phyloP scores from a whole-genome alignment of 2,888 invertebrate genomes.

The Malthinus seriepunctatus region DNA sequence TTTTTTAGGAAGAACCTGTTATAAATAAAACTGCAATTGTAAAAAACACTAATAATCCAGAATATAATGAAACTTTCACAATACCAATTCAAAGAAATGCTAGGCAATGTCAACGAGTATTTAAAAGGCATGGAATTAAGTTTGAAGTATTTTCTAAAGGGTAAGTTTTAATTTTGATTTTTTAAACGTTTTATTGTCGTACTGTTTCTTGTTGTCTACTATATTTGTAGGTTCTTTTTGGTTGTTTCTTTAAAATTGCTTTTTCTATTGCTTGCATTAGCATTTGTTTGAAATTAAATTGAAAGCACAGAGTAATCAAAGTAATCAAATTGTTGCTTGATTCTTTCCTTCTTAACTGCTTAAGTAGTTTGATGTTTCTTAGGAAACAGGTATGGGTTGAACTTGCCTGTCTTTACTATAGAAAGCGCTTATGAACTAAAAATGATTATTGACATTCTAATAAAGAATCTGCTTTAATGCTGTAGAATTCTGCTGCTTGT shows the following conservation, averaged over 20 bases:
- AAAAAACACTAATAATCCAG: slow-evolving; percentile 86
- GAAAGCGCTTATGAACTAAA: no score
- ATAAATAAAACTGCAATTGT: slow-evolving; percentile 77
- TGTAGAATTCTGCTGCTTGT: no score
- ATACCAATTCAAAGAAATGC: slow-evolving; percentile 79
- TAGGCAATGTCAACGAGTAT: slow-evolving; percentile 79
- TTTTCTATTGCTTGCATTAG: background rate
- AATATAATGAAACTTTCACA: slow-evolving; percentile 79
- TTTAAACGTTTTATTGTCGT: no score
- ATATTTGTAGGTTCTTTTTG: background rate
- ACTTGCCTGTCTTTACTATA: no score
- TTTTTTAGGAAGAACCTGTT: slow-evolving; percentile 68
- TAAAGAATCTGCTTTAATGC: no score
- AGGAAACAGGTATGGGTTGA: no score
- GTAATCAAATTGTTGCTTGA: no score
- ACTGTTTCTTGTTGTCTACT: no score
- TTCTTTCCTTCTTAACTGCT: no score
- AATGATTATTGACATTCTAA: no score
- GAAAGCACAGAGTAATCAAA: no score
- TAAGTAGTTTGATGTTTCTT: no score
- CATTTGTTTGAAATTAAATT: background rate
- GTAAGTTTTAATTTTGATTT: slow-evolving; percentile 59
- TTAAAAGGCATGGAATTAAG: slow-evolving; percentile 88
- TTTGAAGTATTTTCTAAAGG: slow-evolving; percentile 91
- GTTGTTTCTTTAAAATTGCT: background rate